Base-by-base conservation (phyloP, 92 coral and sea anemone genomes). In the Phenganax subtilis region DNA sequence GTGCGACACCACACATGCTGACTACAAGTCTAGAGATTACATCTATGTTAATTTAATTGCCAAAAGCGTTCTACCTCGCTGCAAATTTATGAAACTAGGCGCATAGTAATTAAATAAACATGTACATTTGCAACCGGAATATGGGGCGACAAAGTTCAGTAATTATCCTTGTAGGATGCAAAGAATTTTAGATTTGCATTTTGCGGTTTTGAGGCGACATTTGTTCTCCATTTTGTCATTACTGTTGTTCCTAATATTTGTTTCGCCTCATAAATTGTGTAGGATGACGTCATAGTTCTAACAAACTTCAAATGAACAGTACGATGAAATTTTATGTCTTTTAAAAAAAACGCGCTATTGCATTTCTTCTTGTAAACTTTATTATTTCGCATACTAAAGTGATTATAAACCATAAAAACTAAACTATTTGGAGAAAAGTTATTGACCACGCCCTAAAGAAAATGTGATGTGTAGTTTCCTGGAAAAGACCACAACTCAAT, bases 1-100 rank as follows among this genome's bases (percentile, higher is more conserved):
- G 66, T 27, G 20, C 71, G 28, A 77, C 55, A 77, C 55, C 44
- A 59, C 51, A 54, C 82, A 59, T 62, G 82, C 82, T 77, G 82
- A 11, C 67, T 51, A 27, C 44, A 60, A 8, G 20, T 7, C 12
- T 73, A 28, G 77, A 28, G 51, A 73, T 68, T 29, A 68, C 73
- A 68, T 68, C 53, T 12, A 68, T 7, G 16, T 30, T 64, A 10
- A 9, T 30, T 30, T 30, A 68, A 16, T 30, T 68, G 73, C 73
- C 73, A 68, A 28, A 68, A 57, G 7, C 63, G 17, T 57, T 3
- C 2, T 7, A 57, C 8, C 3, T 57, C 63, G 3, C 12, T 57
- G 15, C 17, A n/a, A 57, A 57, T 57, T 57, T 57, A 11, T 57
- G 15, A 12, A 57, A 1, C 63, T 2, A n/a, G 2, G 17, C 12